Percentiles rank a stretch among this genome's conserved stretches.
phyloP scores from a whole-genome alignment of 2,113 vertebrate genomes.

The Eudorcas thomsonii region DNA sequence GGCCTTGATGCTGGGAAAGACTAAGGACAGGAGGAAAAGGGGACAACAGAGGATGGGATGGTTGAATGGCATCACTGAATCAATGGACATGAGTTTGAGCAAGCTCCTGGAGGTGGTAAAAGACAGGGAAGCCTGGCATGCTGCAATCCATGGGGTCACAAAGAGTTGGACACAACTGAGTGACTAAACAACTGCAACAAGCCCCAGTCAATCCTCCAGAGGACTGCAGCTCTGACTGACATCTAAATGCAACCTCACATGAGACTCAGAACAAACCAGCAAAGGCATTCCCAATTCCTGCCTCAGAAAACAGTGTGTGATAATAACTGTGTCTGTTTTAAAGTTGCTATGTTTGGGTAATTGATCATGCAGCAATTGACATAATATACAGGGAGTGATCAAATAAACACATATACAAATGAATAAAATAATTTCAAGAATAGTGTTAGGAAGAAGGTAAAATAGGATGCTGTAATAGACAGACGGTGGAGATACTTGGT shows the following conservation, averaged over 20 bases:
- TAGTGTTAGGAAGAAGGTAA: background rate
- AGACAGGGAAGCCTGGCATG: background rate
- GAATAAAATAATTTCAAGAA: background rate
- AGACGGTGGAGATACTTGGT: background rate
- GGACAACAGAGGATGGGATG: background rate
- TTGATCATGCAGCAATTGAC: background rate
- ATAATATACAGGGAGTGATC: background rate
- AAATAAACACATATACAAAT: background rate
- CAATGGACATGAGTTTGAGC: background rate
- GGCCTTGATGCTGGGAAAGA: background rate
- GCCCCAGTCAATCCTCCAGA: background rate
- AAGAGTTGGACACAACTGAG: background rate
- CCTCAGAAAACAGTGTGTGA: background rate
- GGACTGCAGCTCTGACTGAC: background rate
- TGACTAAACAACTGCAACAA: background rate
- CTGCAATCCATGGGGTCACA: background rate
- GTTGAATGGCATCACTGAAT: background rate
- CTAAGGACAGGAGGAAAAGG: background rate
- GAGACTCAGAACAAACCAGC: background rate
- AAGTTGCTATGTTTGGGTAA: background rate
- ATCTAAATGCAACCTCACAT: background rate
- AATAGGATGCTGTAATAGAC: background rate
- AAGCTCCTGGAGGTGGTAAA: background rate
- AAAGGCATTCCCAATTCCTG: background rate
- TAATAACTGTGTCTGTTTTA: background rate